Conservation (phyloP, 2,113 vertebrate species). For the Pachypanchax playfairii region DNA sequence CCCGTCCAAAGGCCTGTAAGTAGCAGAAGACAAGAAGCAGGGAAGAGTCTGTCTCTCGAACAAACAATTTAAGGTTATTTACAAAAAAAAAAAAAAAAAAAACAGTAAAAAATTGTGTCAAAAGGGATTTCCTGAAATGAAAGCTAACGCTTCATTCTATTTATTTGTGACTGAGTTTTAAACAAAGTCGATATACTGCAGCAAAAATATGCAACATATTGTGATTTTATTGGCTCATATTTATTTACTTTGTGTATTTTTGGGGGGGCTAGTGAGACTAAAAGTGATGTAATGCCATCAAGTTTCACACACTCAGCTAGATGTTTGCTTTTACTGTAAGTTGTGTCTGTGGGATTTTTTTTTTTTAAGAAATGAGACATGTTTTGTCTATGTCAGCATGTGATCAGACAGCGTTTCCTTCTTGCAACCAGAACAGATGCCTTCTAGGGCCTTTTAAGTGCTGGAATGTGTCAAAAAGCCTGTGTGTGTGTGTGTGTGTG, state of each 20-base stretch:
- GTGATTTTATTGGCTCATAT: not conserved
- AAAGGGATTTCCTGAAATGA: too few species aligned
- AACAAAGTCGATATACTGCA: not conserved
- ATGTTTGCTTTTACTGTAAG: conserved; percentile 39
- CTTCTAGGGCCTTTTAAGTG: conserved; percentile 79
- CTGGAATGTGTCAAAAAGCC: conserved; percentile 67
- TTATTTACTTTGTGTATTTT: not conserved
- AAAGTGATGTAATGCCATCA: not conserved
- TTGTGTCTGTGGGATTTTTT: conserved; percentile 54
- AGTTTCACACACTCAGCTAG: conserved; percentile 1
- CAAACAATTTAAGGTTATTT: not conserved
- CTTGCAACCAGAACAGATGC: conserved; percentile 80
- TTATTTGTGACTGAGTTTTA: not conserved
- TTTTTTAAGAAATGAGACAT: conserved; percentile 72
- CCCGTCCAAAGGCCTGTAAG: conserved; percentile 88
- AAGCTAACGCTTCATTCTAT: too few species aligned
- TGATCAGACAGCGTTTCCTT: conserved; percentile 81
- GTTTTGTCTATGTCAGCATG: conserved; percentile 84
- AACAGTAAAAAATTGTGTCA: too few species aligned
- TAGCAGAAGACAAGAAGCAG: conserved; percentile 20
- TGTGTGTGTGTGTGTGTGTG: conserved; percentile 45
- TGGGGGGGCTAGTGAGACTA: not conserved
- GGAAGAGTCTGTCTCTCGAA: too few species aligned
- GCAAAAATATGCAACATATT: not conserved
- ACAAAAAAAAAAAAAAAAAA: not conserved